A percentile compares a stretch with the other conserved stretches of the same genome.
phyloP scores from a whole-genome alignment of 2,888 invertebrate genomes.

The Tortricodes alternella region DNA sequence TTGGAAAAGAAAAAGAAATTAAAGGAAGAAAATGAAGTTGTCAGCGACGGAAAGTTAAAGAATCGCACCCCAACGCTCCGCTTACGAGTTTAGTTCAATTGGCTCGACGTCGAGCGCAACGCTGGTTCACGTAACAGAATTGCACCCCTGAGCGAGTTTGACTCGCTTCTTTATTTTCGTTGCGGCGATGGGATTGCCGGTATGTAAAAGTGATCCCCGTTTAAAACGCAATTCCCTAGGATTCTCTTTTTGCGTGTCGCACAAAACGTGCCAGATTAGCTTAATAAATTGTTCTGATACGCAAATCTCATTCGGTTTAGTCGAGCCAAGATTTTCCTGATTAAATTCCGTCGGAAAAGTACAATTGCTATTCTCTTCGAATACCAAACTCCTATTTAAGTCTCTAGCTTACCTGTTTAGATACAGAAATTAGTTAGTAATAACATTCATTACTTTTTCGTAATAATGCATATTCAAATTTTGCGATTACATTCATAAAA shows the following conservation, averaged over 20 bases:
- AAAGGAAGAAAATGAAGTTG: no score
- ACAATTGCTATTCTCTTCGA: conserved; percentile 22
- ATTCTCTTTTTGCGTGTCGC: conserved; percentile 20
- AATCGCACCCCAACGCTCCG: no score
- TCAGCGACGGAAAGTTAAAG: no score
- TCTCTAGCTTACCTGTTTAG: conserved; percentile 5
- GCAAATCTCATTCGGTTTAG: conserved; percentile 17
- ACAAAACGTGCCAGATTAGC: conserved; percentile 29
- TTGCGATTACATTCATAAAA: no score
- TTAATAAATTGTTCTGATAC: conserved; percentile 29
- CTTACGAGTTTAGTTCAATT: no score
- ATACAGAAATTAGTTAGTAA: conserved; percentile 18
- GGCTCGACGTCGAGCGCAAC: no score
- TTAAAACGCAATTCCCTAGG: conserved; percentile 26
- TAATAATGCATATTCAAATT: no score
- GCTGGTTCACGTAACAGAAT: no score
- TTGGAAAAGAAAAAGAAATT: no score
- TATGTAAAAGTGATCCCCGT: conserved; percentile 25
- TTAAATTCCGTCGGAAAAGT: conserved; percentile 22
- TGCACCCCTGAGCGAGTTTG: no score
- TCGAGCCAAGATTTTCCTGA: conserved; percentile 20
- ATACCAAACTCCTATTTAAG: conserved; percentile 4
- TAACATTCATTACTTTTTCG: no score
- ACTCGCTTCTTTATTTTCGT: neutral
- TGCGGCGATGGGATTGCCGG: neutral